A percentile compares a stretch with the other conserved stretches of the same genome.
phyloP scores from a whole-genome alignment of 2,113 vertebrate genomes.

The Scytalopus superciliaris region DNA sequence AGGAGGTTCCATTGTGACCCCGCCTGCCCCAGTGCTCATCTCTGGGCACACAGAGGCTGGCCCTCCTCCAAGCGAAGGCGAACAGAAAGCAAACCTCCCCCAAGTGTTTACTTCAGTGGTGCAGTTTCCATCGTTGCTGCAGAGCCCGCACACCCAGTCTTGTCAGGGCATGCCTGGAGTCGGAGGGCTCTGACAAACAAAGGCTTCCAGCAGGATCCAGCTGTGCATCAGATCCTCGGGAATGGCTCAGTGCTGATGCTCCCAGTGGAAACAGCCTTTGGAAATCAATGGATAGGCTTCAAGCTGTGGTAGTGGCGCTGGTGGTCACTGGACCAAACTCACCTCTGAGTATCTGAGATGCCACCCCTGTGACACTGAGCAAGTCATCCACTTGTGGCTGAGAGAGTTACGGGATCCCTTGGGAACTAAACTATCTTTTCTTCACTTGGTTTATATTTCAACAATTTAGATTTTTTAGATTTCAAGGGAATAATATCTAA shows the following conservation, averaged over 20 bases:
- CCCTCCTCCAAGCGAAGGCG: too few species aligned
- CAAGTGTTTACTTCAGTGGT: rapidly evolving
- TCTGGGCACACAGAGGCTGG: rapidly evolving
- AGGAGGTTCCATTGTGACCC: too few species aligned
- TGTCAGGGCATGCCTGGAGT: rapidly evolving
- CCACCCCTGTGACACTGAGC: rapidly evolving
- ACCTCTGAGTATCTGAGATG: rapidly evolving
- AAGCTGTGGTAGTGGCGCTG: rapidly evolving
- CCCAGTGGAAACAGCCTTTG: too few species aligned
- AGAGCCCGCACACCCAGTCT: too few species aligned
- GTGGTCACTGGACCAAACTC: background rate
- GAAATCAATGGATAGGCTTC: background rate
- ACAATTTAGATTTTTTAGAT: too few species aligned
- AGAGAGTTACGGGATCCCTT: background rate
- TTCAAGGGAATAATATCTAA: too few species aligned
- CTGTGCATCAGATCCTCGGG: rapidly evolving
- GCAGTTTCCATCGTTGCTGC: rapidly evolving
- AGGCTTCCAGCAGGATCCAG: background rate
- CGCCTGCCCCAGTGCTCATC: too few species aligned
- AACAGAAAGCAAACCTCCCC: rapidly evolving
- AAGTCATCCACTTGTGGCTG: too few species aligned
- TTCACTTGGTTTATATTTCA: too few species aligned
- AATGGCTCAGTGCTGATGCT: rapidly evolving
- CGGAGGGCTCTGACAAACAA: background rate
- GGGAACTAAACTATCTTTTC: too few species aligned